Evolutionary conservation across 37 sponge, comb jelly and placozoan genomes (phyloP), one percentile per base, ranked within the genome.

Genomic region (Beroe forskalii): DNA sequence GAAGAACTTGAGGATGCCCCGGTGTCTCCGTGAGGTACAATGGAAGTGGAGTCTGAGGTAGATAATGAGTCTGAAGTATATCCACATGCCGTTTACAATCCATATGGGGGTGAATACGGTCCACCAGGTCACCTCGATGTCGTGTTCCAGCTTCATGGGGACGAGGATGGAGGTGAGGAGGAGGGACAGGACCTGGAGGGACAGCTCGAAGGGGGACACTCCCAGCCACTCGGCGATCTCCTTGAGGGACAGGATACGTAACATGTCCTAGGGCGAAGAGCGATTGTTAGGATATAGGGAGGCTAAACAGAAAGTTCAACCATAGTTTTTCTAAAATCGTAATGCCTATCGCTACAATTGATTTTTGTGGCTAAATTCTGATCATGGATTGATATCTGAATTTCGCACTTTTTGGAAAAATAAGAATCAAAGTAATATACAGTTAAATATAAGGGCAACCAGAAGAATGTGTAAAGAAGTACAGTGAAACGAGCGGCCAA

Each of bases 211-310:
- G 55, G 86, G 86, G 55, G 86, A 80, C 6, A 80, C 40, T 20
- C 86, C 86, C 86, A 80, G 31, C 86, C 86, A 80, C 42, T 80
- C 86, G 12, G 86, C 86, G 39, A 44, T 41, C 55, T 80, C 86
- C 55, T 44, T 41, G 25, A 80, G n/a, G 1, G 86, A 44, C 30
- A 80, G 35, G 1, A 80, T 37, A 14, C 40, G 86, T 12, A 80
- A 43, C 86, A 80, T 80, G 4, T 3, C 76, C 6, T n/a, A n/a
- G n/a, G n/a, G n/a, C n/a, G n/a, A n/a, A n/a, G n/a, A n/a, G n/a
- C n/a, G n/a, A n/a, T n/a, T n/a, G n/a, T n/a, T n/a, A n/a, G n/a
- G n/a, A n/a, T n/a, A n/a, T n/a, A n/a, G n/a, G n/a, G n/a, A n/a
- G n/a, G n/a, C n/a, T 55, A 55, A 17, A 55, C 9, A 17, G 60